Percentiles rank a stretch among this genome's conserved stretches.
phyloP scores from a whole-genome alignment of 2,797 vertebrate genomes.

The Cyprinodon diabolis region DNA sequence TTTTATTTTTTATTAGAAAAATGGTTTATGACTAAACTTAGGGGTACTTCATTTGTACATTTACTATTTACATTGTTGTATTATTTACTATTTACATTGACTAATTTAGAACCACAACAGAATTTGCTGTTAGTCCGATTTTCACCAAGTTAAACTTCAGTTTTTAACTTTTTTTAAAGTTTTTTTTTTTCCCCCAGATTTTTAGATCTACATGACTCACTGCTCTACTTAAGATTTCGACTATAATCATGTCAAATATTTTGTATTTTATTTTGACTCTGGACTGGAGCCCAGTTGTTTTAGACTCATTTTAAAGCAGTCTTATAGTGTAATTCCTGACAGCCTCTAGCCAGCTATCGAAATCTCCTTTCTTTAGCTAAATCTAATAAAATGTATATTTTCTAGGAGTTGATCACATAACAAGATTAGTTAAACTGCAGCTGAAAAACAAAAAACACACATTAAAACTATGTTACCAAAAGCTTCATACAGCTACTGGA shows the following conservation, averaged over 20 bases:
- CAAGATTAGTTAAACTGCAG: background rate
- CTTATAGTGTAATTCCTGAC: background rate
- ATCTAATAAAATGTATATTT: background rate
- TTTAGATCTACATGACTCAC: background rate
- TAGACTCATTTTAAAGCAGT: background rate
- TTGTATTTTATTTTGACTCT: background rate
- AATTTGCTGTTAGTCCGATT: background rate
- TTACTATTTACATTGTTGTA: too few relatives aligned
- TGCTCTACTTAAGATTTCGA: background rate
- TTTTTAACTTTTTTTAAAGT: background rate
- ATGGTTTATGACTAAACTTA: background rate
- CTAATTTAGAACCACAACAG: too few relatives aligned
- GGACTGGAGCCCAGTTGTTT: background rate
- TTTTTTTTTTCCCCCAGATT: background rate
- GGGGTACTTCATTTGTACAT: background rate
- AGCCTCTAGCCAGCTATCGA: background rate
- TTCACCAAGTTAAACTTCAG: background rate
- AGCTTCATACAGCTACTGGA: background rate
- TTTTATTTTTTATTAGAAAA: background rate
- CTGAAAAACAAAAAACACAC: background rate
- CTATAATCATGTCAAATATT: background rate
- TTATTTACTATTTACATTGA: too few relatives aligned
- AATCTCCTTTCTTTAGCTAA: background rate
- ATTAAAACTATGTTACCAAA: background rate
- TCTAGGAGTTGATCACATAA: background rate